Evolutionary conservation across 2,113 vertebrate genomes (phyloP), one percentile per base, ranked within the genome.

Genomic region (Scolopax mira): DNA sequence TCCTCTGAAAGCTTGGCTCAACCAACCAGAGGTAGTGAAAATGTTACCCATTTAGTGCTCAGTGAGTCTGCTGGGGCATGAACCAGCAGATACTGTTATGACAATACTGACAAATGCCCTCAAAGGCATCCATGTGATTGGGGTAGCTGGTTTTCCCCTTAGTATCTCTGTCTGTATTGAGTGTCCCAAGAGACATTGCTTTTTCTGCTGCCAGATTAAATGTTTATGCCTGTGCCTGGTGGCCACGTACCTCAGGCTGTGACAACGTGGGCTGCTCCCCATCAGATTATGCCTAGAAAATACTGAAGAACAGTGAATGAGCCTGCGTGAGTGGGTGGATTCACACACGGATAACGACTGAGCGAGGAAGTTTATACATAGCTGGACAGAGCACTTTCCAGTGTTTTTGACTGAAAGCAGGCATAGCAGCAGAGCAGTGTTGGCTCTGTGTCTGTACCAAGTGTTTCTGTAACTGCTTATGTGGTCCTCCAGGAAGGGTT

Each of bases 61-160:
- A 79, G 60, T 27, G 10, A 78, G 39, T 44, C 52, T 3, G 3
- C 33, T 79, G 33, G 22, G 64, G 35, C 31, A 17, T 31, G 35
- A 92, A 89, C 55, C 64, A 87, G 65, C 16, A 60, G 72, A 67
- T 48, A 48, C 42, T 0, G 23, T 35, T 67, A n/a, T 78, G 39
- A 42, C 61, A 81, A 44, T n/a, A 49, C 73, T 55, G 49, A 61
- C 57, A 93, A 86, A 71, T 52, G 75, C 22, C 64, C 75, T 61
- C 41, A 81, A 71, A 95, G 79, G 70, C 61, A 79, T 65, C n/a
- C 0, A 0, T 0, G 0, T 75, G 48, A 62, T 13, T 67, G 6
- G 44, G 33, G 27, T 37, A 61, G 33, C 35, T 67, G 83, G 31
- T 92, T 86, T 72, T 93, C 82, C 80, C 73, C 62, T 81, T n/a